phyloP scores from a whole-genome alignment of 92 coral and sea anemone genomes.

The Micromussa lordhowensis region DNA sequence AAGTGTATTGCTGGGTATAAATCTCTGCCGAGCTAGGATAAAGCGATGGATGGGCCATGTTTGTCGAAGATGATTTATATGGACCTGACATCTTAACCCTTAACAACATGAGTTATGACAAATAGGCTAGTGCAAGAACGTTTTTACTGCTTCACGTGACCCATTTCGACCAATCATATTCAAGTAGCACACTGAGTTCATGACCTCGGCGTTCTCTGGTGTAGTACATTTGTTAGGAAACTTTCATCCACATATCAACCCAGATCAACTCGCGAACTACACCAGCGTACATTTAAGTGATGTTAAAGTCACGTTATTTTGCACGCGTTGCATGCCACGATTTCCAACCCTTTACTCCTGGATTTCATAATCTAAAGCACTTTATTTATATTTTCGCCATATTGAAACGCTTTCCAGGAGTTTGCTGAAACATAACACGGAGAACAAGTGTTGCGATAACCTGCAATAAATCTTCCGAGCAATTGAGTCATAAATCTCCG shows the following conservation, averaged over 20 bases:
- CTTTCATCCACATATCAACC: constrained; percentile 6
- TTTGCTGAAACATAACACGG: constrained; percentile 26
- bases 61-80: constrained; percentile 98
- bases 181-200: constrained; percentile 64
- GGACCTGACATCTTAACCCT: constrained; percentile 97
- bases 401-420: constrained; percentile 14
- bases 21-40: constrained; percentile 85
- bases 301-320: too few relatives aligned
- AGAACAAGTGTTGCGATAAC: constrained; percentile 48
- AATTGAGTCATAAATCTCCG: constrained; percentile 54
- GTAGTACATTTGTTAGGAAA: constrained; percentile 29
- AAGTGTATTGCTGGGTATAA: constrained; percentile 71
- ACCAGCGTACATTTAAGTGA: neutral
- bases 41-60: constrained; percentile 91
- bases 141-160: constrained; percentile 82
- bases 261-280: constrained; percentile 20
- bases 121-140: constrained; percentile 74
- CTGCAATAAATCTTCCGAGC: constrained; percentile 42
- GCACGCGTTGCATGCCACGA: constrained; percentile 14
- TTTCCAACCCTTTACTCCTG: neutral
- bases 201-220: constrained; percentile 61
- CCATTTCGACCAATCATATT: constrained; percentile 74
- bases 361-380: neutral
- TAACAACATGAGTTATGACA: constrained; percentile 86
- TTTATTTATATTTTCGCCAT: constrained; percentile 11